Conservation (phyloP, 2,888 invertebrate species). For the Drosophila borborema region DNA sequence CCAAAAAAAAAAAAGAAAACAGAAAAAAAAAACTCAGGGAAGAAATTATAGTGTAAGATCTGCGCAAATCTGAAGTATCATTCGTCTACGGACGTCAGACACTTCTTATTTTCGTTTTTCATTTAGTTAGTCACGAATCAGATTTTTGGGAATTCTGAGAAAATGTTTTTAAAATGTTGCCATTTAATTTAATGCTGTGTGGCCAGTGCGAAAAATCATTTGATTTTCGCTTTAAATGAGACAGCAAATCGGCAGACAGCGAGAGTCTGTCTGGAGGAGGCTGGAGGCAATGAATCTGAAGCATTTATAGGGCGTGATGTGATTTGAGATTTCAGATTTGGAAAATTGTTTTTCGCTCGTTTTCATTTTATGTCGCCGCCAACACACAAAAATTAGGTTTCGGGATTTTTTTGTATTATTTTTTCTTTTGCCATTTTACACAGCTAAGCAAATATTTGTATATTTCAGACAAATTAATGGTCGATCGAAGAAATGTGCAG, state of each 20-base stretch:
- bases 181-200: slow-evolving; percentile 42
- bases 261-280: slow-evolving; percentile 15
- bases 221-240: slow-evolving; percentile 52
- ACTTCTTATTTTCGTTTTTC: slow-evolving; percentile 10
- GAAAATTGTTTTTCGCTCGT: slow-evolving; percentile 34
- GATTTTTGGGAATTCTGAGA: slow-evolving; percentile 45
- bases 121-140: slow-evolving; percentile 62
- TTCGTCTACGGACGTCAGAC: slow-evolving; percentile 65
- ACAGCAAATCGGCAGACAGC: slow-evolving; percentile 22
- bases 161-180: slow-evolving; percentile 9
- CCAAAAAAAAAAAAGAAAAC: not conserved
- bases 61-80: slow-evolving; percentile 60
- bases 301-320: slow-evolving; percentile 75
- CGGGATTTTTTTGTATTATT: not conserved
- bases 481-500: slow-evolving; percentile 15
- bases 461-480: slow-evolving; percentile 51
- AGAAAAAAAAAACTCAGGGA: slow-evolving; percentile 32
- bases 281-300: slow-evolving; percentile 18
- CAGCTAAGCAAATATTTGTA: slow-evolving; percentile 50
- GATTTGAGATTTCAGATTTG: slow-evolving; percentile 61
- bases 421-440: slow-evolving; percentile 21
- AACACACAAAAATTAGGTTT: not conserved
- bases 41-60: slow-evolving; percentile 53
- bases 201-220: slow-evolving; percentile 59
- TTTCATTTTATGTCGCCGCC: slow-evolving; percentile 55